Conservation (phyloP, 2,888 invertebrate species). For the Lepidocyrtoides sp. region DNA sequence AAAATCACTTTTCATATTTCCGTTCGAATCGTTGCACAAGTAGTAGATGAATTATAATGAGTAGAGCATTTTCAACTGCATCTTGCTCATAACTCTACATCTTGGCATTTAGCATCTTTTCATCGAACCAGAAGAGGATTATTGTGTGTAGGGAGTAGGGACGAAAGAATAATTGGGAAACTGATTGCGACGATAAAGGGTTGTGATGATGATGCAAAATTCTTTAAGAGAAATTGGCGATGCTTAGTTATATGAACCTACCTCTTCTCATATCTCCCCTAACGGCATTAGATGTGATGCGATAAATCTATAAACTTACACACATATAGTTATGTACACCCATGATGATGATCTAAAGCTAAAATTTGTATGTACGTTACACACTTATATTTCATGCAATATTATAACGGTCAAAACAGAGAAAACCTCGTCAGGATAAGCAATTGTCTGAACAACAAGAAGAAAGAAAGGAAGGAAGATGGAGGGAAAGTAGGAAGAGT, state of each 20-base stretch:
- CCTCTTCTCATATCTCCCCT: too few relatives aligned
- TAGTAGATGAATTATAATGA: background rate
- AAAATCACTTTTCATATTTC: constrained; percentile 4
- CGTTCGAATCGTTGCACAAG: background rate
- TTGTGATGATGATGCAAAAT: background rate
- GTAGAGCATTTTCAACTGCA: background rate
- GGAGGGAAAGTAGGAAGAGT: constrained; percentile 63
- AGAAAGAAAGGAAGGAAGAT: constrained; percentile 21
- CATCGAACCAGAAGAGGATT: constrained; percentile 5
- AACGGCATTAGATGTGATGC: too few relatives aligned
- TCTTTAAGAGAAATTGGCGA: too few relatives aligned
- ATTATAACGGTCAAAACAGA: background rate
- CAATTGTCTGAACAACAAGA: constrained; percentile 44
- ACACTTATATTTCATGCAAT: too few relatives aligned
- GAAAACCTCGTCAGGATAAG: background rate
- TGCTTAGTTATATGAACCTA: too few relatives aligned
- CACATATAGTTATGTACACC: background rate
- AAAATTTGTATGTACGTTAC: too few relatives aligned
- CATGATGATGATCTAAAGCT: too few relatives aligned
- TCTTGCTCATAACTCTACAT: background rate
- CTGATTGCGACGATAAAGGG: too few relatives aligned
- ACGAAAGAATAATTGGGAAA: constrained; percentile 30
- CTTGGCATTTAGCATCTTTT: background rate
- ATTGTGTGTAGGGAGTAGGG: background rate
- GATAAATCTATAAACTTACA: background rate